Base-by-base conservation (phyloP, 2,797 vertebrate genomes). In the Gymnopithys bicolor region DNA sequence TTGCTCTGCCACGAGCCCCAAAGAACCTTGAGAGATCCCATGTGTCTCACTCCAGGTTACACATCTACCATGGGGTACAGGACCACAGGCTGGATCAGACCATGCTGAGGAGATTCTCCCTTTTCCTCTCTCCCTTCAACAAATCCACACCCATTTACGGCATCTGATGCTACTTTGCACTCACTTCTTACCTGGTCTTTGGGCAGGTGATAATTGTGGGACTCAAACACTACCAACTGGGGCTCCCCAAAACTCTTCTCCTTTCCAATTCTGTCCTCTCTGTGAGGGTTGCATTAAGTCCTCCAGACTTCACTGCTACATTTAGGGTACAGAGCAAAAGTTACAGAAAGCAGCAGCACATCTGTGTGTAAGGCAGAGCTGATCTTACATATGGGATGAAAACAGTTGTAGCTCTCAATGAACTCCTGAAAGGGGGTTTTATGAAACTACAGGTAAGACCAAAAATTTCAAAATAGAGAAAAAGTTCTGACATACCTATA, bases 1-100 rank as follows among this genome's bases (percentile, higher is more conserved):
- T 77, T 66, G 51, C 27, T 53, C 39, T n/a, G 45, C 16, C 84
- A 45, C 27, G 27, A 51, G 49, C 25, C 33, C 62, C 52, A 74
- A 39, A 84, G 27, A 43, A 63, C 39, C 35, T 13, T 1, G n/a
- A 67, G 46, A 51, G 17, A 39, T 15, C 3, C 64, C 59, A 2
- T 0, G 0, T 13, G 17, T 13, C 32, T 73, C n/a, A 15, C 37
- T 25, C 41, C 64, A 56, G 15, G 17, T 35, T n/a, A 7, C 2
- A 3, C 27, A 25, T 23, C 53, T 19, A 2, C 48, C 33, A 4
- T 0, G 1, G 0, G 32, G 73, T 77, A 28, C 59, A 59, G 70
- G 27, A 48, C 32, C 59, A 46, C 0, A 0, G 67, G 6, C 51
- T 16, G 68, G 32, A 37, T 33, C 71, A 58, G 60, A 39, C 15